Evolutionary conservation across 2,113 vertebrate genomes (phyloP).

Genomic region (Peromyscus californicus): DNA sequence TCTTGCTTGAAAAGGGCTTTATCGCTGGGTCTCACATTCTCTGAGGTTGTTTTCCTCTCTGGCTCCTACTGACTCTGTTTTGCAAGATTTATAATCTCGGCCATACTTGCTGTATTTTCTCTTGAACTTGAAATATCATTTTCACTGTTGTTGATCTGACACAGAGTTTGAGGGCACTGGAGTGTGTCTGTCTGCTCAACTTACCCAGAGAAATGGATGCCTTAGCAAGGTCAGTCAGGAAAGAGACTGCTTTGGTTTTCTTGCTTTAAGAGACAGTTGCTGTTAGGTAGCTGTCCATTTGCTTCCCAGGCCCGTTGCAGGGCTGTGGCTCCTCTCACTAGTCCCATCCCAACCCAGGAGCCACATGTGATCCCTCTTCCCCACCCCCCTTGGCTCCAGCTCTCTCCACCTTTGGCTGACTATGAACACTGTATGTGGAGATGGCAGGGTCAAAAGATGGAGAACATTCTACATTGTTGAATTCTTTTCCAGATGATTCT

Average conservation of each 20-base stretch:
- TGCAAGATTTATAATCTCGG: not conserved
- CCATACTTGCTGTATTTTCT: not conserved
- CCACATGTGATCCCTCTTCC: no score
- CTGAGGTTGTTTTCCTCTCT: slow-evolving; percentile 14
- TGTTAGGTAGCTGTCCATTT: not conserved
- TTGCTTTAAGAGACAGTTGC: not conserved
- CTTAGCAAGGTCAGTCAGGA: fast-evolving
- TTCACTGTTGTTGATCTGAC: not conserved
- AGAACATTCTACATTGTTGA: not conserved
- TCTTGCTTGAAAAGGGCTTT: slow-evolving; percentile 10
- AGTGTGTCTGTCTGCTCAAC: not conserved
- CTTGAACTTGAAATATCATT: not conserved
- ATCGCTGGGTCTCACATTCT: not conserved
- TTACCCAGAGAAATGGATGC: not conserved
- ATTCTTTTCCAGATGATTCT: not conserved
- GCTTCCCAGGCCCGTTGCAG: not conserved
- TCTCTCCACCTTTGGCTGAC: not conserved
- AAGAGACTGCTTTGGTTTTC: not conserved
- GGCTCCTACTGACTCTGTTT: not conserved
- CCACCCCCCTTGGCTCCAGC: not conserved
- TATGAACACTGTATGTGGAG: not conserved
- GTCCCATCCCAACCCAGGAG: not conserved
- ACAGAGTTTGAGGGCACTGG: not conserved
- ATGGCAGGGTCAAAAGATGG: not conserved
- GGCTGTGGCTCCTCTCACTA: not conserved